phyloP scores from a whole-genome alignment of 2,797 vertebrate species.

The Columba guinea region DNA sequence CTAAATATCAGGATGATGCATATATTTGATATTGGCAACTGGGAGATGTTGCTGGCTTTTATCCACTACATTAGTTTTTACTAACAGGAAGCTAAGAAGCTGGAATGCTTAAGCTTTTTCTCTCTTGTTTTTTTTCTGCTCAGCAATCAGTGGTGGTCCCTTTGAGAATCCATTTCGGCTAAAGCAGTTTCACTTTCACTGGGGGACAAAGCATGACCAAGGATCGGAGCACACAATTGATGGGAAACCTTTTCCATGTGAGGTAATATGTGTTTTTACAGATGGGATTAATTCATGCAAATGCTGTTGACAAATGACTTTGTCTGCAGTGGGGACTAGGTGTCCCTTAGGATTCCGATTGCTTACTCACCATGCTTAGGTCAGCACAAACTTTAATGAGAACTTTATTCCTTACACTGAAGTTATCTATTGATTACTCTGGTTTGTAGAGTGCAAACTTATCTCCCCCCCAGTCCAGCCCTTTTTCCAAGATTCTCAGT shows the following conservation, averaged over 20 bases:
- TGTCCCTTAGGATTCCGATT: background rate
- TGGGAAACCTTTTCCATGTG: slow-evolving; percentile 88
- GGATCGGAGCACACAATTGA: slow-evolving; percentile 94
- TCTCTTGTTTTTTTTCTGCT: background rate
- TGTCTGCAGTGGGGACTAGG: background rate
- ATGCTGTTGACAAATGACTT: background rate
- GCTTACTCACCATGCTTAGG: background rate
- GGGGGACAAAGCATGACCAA: slow-evolving; percentile 86
- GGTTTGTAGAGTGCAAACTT: background rate
- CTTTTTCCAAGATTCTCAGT: background rate
- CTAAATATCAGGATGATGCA: background rate
- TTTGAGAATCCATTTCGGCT: slow-evolving; percentile 89
- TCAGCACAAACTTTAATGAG: background rate
- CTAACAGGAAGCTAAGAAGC: background rate
- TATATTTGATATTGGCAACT: background rate
- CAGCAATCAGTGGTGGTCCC: slow-evolving; percentile 90
- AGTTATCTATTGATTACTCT: background rate
- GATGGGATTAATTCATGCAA: background rate
- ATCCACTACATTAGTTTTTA: background rate
- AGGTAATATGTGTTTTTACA: slow-evolving; percentile 78
- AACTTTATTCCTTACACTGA: background rate
- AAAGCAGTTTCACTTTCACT: slow-evolving; percentile 98
- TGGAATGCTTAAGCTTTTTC: background rate
- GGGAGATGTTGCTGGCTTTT: background rate
- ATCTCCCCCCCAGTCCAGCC: background rate